Evolutionary conservation across 1,140 invertebrate genomes (phyloP), one percentile per base, ranked within the genome.

Genomic region (Druon quercuslanigerum): DNA sequence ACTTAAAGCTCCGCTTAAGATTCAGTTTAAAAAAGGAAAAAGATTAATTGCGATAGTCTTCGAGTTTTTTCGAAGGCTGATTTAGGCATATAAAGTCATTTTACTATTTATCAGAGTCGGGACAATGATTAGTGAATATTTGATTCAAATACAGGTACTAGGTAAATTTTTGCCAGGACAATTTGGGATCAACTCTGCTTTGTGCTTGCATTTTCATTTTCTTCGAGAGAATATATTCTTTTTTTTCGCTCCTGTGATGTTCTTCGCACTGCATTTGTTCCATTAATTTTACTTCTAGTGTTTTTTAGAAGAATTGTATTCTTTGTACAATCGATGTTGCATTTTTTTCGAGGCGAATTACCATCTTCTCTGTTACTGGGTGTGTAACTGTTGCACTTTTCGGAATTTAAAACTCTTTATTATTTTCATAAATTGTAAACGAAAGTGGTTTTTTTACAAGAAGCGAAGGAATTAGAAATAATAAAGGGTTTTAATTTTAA

Each of bases 181-280:
- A 50, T 74, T 77, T 72, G 72, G 72, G 72, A 77, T 70, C 73
- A 80, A 80, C 9, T 73, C 16, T 51, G 73, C 75, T 80, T 77
- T 25, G 56, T 25, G 54, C 52, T 66, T 66, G 60, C 60, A 66
- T 33, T 66, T 9, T 5, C 13, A 33, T 33, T 66, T 66, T 66
- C 7, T 46, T 46, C 9, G 25, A 40, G n/a, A 8, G 14, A 40
- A 66, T 12, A 14, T 66, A 16, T 14, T 66, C 14, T 4, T 66
- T 66, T n/a, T 66, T 66, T 8, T n/a, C 12, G 25, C 60, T 66
- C 60, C 60, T 66, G 60, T 66, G 60, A 66, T 66, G 60, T 40
- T 66, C 60, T 66, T 56, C 20, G n/a, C 46, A 66, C 60, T 66
- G 60, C 25, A 66, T 66, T 66, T 66, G 60, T 66, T 66, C 60